Evolutionary conservation across 2,113 vertebrate species (phyloP), one percentile per base, ranked within the genome.

Genomic region (Mesoclemmys tuberculata): DNA sequence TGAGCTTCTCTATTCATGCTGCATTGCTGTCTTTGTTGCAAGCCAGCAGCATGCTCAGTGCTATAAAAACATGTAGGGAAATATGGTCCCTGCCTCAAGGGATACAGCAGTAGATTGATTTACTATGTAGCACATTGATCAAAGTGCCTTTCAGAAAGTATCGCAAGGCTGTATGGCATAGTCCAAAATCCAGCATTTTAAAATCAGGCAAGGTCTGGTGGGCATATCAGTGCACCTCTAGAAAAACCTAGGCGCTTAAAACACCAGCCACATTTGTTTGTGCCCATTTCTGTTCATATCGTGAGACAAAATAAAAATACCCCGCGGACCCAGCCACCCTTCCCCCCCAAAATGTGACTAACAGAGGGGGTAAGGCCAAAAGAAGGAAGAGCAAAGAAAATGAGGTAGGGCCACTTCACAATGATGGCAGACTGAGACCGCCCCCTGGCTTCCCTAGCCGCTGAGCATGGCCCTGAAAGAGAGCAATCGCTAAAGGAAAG

Each of bases 1-100:
- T 10, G 84, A 26, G 7, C 0, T 8, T 41, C 0, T 0, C 16
- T 38, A 5, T 0, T 0, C 0, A 0, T 2, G 11, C 89, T 21
- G 87, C 5, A 10, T 21, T 2, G 81, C 0, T 4, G 55, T 2
- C 4, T 3, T 56, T 7, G 1, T 0, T 61, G 56, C 2, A 56
- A 56, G 84, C 38, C 85, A 52, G 0, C 51, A 3, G 16, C 3
- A n/a, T 31, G 52, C 6, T 16, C 26, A 16, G 44, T 9, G 56
- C 83, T 75, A 2, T 18, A 3, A 51, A 64, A 4, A 2, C 58
- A 22, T 1, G 1, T 46, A 64, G 46, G n/a, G 27, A 41, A 0
- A 18, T 2, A 26, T 0, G 0, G 84, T 24, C 52, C 52, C 27
- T 82, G 55, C 35, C 61, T 56, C 64, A 0, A 1, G 35, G 5